Conservation (phyloP, 1,140 invertebrate genomes). For the Scaptomyza pallida region DNA sequence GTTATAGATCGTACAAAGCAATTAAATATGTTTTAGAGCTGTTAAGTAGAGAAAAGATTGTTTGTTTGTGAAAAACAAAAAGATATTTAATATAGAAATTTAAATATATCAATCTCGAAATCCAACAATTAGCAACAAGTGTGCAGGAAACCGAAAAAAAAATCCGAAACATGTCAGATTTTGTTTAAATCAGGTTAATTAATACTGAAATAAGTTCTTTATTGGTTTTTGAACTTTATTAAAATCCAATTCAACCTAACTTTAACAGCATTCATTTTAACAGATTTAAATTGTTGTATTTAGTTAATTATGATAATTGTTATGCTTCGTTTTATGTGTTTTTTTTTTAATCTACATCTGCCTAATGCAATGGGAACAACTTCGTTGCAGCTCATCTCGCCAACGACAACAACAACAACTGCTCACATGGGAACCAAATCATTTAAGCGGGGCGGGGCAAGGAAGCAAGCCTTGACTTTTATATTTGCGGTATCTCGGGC, state of each 20-base stretch:
- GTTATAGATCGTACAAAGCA: constrained; percentile 38
- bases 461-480: constrained; percentile 46
- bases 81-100: too few species aligned
- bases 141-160: too few species aligned
- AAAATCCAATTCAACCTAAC: background rate
- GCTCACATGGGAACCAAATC: constrained; percentile 43
- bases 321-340: constrained; percentile 52
- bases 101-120: too few species aligned
- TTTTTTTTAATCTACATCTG: constrained; percentile 62
- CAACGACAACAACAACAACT: constrained; percentile 11
- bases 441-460: background rate
- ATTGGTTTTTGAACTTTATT: too few species aligned
- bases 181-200: too few species aligned
- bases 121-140: too few species aligned
- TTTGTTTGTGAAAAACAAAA: background rate
- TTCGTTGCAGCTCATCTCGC: background rate
- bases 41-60: background rate
- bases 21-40: background rate
- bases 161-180: too few species aligned
- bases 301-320: constrained; percentile 41
- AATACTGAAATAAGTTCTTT: too few species aligned
- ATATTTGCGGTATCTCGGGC: constrained; percentile 42
- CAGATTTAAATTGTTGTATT: constrained; percentile 43
- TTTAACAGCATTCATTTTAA: too few species aligned
- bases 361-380: constrained; percentile 38